Conservation (phyloP, 2,888 invertebrate genomes). For the Piscicola geometra region DNA sequence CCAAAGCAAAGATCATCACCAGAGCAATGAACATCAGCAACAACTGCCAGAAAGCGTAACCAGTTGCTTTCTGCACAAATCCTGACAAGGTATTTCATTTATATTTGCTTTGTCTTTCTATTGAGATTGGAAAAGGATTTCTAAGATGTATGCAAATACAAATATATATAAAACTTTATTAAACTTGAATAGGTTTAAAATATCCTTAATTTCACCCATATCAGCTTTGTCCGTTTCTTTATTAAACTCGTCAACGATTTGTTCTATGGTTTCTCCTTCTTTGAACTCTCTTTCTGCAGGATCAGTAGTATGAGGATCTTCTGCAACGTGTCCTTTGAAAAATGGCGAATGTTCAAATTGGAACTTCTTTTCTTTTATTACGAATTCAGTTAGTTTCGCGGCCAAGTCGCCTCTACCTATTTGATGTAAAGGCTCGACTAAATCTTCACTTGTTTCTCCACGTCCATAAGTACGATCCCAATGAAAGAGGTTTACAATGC, state of each 20-base stretch:
- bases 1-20: not conserved
- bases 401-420: not conserved
- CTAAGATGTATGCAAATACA: not conserved
- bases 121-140: not conserved
- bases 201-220: not conserved
- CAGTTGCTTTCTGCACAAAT: not conserved
- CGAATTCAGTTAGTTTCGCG: not conserved
- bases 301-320: not conserved
- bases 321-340: not conserved
- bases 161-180: not conserved
- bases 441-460: not conserved
- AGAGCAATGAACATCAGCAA: not conserved
- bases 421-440: not conserved
- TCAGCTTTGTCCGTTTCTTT: not conserved
- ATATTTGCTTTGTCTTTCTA: not conserved
- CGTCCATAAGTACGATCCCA: conserved; percentile 10
- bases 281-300: not conserved
- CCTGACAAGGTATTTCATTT: not conserved
- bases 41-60: not conserved
- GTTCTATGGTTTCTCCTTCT: not conserved
- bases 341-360: conserved; percentile 4
- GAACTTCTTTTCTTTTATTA: not conserved
- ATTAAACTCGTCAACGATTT: not conserved
- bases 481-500: not conserved
- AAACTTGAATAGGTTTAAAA: not conserved